A percentile compares a stretch with the other conserved stretches of the same genome.
Conservation (phyloP, 1,140 invertebrate genomes). For the Cydia strobilella region DNA sequence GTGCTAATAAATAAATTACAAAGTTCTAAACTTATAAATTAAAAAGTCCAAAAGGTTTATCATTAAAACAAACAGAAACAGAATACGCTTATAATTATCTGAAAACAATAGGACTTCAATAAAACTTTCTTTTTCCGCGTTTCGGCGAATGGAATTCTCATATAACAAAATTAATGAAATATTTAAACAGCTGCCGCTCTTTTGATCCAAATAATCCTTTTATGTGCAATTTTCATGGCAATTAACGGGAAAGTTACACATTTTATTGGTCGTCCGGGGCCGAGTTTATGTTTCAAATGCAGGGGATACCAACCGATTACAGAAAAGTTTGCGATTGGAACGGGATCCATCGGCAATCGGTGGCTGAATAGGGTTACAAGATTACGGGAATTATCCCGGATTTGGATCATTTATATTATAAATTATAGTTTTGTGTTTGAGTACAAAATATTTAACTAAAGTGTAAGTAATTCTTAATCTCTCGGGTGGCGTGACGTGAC, state of each 20-base stretch:
- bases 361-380: slow-evolving; percentile 46
- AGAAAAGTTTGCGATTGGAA: slow-evolving; percentile 57
- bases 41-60: no score
- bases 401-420: no score
- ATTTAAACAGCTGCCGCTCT: neutral
- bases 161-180: slow-evolving; percentile 9
- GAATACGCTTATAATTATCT: neutral
- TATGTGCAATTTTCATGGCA: slow-evolving; percentile 14
- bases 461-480: no score
- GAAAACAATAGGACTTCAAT: neutral
- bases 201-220: neutral
- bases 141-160: neutral
- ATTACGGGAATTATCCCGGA: neutral
- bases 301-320: slow-evolving; percentile 30
- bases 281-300: slow-evolving; percentile 27
- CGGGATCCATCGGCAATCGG: slow-evolving; percentile 64
- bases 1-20: no score
- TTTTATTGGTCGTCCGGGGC: slow-evolving; percentile 25
- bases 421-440: no score
- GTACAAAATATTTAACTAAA: no score
- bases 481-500: no score
- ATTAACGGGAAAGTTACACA: slow-evolving; percentile 25
- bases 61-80: no score
- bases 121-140: neutral
- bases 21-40: no score